Conservation (phyloP, 2,888 invertebrate species). For the Cataglyphis rosenhaueri region DNA sequence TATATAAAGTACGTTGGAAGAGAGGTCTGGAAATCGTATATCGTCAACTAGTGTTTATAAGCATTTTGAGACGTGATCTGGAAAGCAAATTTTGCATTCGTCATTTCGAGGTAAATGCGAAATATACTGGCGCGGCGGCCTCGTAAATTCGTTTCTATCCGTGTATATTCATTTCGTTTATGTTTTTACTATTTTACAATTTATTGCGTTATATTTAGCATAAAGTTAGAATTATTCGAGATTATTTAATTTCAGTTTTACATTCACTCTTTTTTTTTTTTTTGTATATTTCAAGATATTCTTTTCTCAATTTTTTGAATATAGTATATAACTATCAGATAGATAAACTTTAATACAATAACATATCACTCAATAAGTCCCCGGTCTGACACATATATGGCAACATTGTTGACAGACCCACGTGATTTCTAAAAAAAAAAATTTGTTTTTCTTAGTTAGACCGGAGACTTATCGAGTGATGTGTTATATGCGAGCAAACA, state of each 20-base stretch:
- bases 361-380: too few species aligned
- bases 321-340: not conserved
- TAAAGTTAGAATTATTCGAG: constrained; percentile 16
- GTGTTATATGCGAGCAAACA: too few species aligned
- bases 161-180: constrained; percentile 24
- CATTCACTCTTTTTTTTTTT: not conserved
- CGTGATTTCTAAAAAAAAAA: too few species aligned
- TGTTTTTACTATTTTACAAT: constrained; percentile 10
- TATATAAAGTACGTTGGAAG: constrained; percentile 45
- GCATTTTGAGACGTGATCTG: constrained; percentile 36
- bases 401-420: too few species aligned
- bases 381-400: too few species aligned
- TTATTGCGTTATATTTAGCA: constrained; percentile 23
- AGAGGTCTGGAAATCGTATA: constrained; percentile 20
- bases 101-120: constrained; percentile 44
- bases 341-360: not conserved
- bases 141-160: constrained; percentile 31
- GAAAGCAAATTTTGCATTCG: constrained; percentile 38
- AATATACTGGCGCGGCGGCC: constrained; percentile 17
- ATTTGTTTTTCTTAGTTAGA: too few species aligned
- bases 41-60: constrained; percentile 45
- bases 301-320: not conserved
- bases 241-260: not conserved
- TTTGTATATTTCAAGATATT: not conserved
- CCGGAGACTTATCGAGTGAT: too few species aligned